Evolutionary conservation across 2,797 vertebrate species (phyloP), one percentile per base, ranked within the genome.

Genomic region (Aeoliscus strigatus): DNA sequence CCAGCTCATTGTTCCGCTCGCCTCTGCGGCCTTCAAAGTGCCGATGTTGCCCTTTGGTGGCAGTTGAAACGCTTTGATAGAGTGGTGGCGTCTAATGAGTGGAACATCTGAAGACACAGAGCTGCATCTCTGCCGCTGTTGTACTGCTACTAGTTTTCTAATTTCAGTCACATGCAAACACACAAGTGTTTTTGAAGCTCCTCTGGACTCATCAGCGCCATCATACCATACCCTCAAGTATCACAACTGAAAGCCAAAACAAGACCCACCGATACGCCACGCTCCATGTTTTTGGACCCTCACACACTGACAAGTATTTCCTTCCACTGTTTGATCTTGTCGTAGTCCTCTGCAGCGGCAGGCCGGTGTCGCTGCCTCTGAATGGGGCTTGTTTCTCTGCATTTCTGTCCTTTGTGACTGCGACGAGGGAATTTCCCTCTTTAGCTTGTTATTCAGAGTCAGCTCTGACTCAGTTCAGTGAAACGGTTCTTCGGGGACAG

Each of bases 391-490:
- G 65, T 60, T 65, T 67, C 51, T 63, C 47, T 63, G 28, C 23
- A 15, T 51, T 47, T 58, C 30, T 66, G 39, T 33, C 21, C 28
- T 38, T 30, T 36, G 5, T n/a, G 12, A 40, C 12, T 30, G 47
- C 33, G 29, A 52, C 42, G 12, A 68, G 75, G 84, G 81, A 80
- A 73, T 73, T 83, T 78, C 83, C 82, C 79, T 57, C 40, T 37
- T 50, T 57, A 49, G 45, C 27, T 11, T 60, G 56, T 60, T 57
- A 67, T 71, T 81, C 74, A 70, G 70, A 68, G 60, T 53, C 54
- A 53, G 43, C 53, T 44, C 48, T 39, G n/a, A n/a, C n/a, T n/a
- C n/a, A n/a, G n/a, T n/a, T n/a, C n/a, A n/a, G n/a, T n/a, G n/a
- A n/a, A n/a, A n/a, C 71, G 64, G 51, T 69, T 75, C 73, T 49